Conservation (phyloP, 2,888 invertebrate species). For the Neoascia interrupta region DNA sequence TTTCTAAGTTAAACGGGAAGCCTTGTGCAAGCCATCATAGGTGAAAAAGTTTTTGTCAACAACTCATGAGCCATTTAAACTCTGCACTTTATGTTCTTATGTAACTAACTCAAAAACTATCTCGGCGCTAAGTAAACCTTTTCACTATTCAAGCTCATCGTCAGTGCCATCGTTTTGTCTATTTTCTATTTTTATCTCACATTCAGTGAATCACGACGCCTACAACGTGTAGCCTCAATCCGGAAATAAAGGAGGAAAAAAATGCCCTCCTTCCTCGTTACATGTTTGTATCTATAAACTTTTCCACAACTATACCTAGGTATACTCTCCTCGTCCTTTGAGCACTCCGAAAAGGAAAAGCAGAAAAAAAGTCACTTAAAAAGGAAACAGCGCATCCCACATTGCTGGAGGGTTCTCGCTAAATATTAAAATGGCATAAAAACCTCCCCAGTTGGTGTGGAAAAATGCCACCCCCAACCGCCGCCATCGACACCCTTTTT, state of each 20-base stretch:
- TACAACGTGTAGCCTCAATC: constrained; percentile 33
- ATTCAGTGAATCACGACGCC: constrained; percentile 60
- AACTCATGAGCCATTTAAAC: constrained; percentile 30
- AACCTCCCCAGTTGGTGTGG: constrained; percentile 14
- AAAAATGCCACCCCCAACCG: constrained; percentile 36
- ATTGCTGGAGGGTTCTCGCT: constrained; percentile 54
- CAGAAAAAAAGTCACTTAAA: constrained; percentile 23
- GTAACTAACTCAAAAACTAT: too few relatives aligned
- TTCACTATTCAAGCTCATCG: constrained; percentile 31
- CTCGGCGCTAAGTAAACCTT: constrained; percentile 41
- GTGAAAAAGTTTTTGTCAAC: too few relatives aligned
- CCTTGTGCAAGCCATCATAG: too few relatives aligned
- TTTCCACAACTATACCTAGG: constrained; percentile 9
- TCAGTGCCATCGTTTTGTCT: too few relatives aligned
- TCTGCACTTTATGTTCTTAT: constrained; percentile 6
- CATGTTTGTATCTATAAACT: constrained; percentile 32
- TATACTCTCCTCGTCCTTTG: constrained; percentile 9
- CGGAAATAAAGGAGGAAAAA: too few relatives aligned
- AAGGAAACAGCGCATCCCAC: constrained; percentile 51
- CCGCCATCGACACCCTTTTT: constrained; percentile 48
- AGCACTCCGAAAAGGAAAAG: constrained; percentile 6
- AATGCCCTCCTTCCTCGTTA: constrained; percentile 19
- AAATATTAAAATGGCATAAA: constrained; percentile 63
- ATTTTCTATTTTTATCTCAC: constrained; percentile 39
- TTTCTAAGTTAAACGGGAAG: too few relatives aligned